Conservation (phyloP, 2,888 invertebrate species). For the Morpho helenor region DNA sequence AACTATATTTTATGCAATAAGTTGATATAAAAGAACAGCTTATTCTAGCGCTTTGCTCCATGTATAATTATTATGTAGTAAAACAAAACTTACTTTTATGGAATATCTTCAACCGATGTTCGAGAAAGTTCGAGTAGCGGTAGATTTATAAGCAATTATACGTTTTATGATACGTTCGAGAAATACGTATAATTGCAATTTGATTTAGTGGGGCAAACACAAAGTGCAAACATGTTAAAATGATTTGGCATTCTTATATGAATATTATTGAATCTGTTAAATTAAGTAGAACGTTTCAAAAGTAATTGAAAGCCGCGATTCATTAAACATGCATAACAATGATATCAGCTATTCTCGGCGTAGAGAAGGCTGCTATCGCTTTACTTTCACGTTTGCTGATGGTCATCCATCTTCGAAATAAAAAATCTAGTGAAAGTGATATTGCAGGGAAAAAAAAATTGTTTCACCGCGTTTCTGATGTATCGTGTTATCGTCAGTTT, state of each 20-base stretch:
- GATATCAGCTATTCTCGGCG: constrained; percentile 39
- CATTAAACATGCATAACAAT: constrained; percentile 52
- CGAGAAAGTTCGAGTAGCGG: constrained; percentile 18
- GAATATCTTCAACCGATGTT: constrained; percentile 1
- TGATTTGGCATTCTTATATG: constrained; percentile 32
- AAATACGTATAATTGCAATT: constrained; percentile 2
- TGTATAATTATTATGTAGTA: too few relatives aligned
- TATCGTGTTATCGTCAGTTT: constrained; percentile 55
- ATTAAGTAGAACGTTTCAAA: constrained; percentile 43
- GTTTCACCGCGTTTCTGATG: constrained; percentile 72
- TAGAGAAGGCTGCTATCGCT: constrained; percentile 54
- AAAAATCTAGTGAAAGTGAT: constrained; percentile 74
- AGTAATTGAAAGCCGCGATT: constrained; percentile 46
- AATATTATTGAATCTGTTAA: constrained; percentile 39
- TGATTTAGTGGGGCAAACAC: constrained; percentile 24
- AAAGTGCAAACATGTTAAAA: constrained; percentile 13
- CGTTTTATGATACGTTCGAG: constrained; percentile 17
- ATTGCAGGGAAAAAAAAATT: constrained; percentile 68
- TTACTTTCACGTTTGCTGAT: constrained; percentile 72
- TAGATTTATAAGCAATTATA: constrained; percentile 18
- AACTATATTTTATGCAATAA: too few relatives aligned
- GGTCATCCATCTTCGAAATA: constrained; percentile 61
- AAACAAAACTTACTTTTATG: constrained; percentile 32
- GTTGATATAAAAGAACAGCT: too few relatives aligned
- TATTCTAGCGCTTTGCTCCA: too few relatives aligned